Base-by-base conservation (phyloP, 92 coral and sea anemone species). In the Palythoa heliodiscus region DNA sequence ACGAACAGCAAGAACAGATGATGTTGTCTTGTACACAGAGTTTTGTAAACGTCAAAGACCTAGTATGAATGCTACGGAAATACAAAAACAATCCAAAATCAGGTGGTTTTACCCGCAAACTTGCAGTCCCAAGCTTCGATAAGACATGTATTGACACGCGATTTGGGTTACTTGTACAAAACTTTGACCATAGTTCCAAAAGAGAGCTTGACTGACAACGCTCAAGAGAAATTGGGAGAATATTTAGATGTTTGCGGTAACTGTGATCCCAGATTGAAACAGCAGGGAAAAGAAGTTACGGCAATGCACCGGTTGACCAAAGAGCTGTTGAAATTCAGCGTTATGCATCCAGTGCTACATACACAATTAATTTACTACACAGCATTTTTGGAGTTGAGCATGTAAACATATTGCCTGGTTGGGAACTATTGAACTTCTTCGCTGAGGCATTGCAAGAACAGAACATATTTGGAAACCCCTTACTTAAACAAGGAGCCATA, bases 1-100 rank as follows among this genome's bases (percentile, higher is more conserved):
- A 78, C 78, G 83, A 50, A 89, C 89, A 60, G 83, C 92, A n/a
- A 54, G 89, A 57, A 89, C 86, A 14, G 89, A 85, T 71, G 89
- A 85, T 76, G 92, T 77, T 24, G 70, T 85, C 80, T 80, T 86
- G 47, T 78, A 57, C 25, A 77, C 78, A 14, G 89, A 89, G 73
- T 89, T 85, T 85, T 83, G 84, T 14, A 89, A 89, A 77, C 43
- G 79, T 4, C 47, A 75, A 76, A 89, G 82, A 40, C 92, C 89
- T 66, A 89, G 89, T 84, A 89, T 86, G 54, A 52, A 50, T 77
- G 88, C 91, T 2, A 71, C 38, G 43, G 91, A 88, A 70, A 58
- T 87, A 50, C 86, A 87, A 79, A 78, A 40, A 70, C 68, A 73
- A 72, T 78, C n/a, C 71, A 87, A 71, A 86, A 77, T 37, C 29